phyloP scores from a whole-genome alignment of 2,888 invertebrate species.

The Ashinkailepas kermadecensis region DNA sequence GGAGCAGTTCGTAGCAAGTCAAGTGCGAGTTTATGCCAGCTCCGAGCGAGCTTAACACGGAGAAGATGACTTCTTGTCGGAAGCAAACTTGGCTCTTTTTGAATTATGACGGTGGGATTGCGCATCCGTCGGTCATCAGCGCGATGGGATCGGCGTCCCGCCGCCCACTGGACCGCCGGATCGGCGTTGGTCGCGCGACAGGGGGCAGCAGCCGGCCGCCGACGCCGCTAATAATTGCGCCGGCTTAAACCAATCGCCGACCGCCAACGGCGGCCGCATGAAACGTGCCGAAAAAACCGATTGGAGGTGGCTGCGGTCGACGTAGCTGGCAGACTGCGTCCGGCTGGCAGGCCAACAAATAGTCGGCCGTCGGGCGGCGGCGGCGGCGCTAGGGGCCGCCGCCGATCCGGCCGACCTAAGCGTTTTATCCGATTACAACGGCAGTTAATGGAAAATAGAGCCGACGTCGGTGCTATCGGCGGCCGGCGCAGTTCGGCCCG shows the following conservation, averaged over 20 bases:
- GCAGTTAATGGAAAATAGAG: conserved; percentile 14
- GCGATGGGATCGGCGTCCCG: too few species aligned
- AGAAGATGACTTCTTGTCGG: too few species aligned
- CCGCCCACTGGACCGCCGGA: too few species aligned
- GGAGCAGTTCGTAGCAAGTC: too few species aligned
- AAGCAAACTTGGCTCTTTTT: too few species aligned
- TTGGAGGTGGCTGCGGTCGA: background rate
- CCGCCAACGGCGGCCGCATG: background rate
- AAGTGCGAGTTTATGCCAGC: too few species aligned
- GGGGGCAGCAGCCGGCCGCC: background rate
- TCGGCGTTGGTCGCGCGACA: too few species aligned
- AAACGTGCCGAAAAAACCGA: background rate
- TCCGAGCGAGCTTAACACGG: too few species aligned
- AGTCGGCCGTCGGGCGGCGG: background rate
- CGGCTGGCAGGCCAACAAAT: background rate
- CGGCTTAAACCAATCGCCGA: background rate
- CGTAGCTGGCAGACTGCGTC: background rate
- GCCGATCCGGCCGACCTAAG: background rate
- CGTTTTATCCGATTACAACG: conserved; percentile 7
- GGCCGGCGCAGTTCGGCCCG: background rate
- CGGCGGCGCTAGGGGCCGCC: background rate
- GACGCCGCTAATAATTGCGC: background rate
- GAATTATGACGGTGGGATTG: too few species aligned
- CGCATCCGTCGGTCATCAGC: too few species aligned
- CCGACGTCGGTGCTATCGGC: background rate